Evolutionary conservation across 2,113 vertebrate genomes (phyloP).

Genomic region (Engraulis encrasicolus): DNA sequence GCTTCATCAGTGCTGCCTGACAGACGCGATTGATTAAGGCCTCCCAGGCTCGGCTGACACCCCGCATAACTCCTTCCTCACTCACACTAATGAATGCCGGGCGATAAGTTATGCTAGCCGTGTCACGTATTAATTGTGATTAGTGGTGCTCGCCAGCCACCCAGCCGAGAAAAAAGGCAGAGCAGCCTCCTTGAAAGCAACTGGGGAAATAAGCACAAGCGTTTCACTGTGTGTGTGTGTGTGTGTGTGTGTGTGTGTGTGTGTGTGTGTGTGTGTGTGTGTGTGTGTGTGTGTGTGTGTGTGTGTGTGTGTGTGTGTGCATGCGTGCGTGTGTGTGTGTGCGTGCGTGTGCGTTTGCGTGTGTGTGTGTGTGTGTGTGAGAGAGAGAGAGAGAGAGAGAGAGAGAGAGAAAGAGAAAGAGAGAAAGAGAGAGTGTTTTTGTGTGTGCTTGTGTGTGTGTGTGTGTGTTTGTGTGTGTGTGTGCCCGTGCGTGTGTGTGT

Average conservation of each 20-base stretch:
- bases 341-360: background rate
- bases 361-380: background rate
- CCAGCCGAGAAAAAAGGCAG: background rate
- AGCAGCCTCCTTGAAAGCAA: background rate
- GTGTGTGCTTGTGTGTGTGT: background rate
- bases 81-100: slow-evolving; percentile 39
- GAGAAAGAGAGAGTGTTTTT: too few species aligned
- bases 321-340: background rate
- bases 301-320: background rate
- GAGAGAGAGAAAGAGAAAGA: too few species aligned
- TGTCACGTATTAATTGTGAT: slow-evolving; percentile 44
- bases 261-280: background rate
- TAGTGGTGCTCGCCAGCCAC: slow-evolving; percentile 28
- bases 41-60: slow-evolving; percentile 14
- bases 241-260: background rate
- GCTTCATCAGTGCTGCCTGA: slow-evolving; percentile 35
- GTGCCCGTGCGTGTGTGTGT: background rate
- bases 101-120: slow-evolving; percentile 41
- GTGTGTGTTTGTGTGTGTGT: background rate
- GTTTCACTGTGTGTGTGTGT: background rate
- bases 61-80: slow-evolving; percentile 35
- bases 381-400: too few species aligned
- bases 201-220: slow-evolving; percentile 10
- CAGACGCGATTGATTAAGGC: slow-evolving; percentile 34
- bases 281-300: background rate